phyloP scores from a whole-genome alignment of 1,140 invertebrate species.

The Centruroides vittatus region DNA sequence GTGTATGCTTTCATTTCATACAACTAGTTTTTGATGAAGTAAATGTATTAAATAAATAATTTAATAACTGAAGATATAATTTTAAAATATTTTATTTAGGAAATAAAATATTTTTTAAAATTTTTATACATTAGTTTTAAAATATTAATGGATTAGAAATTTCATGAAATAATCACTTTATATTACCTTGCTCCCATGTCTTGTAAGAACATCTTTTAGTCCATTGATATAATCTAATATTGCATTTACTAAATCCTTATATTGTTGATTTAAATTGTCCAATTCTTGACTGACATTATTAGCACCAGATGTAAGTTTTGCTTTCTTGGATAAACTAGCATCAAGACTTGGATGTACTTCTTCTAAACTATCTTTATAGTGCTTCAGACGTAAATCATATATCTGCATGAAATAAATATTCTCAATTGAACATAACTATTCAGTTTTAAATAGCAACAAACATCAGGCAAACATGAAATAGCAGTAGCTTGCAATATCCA shows the following conservation, averaged over 20 bases:
- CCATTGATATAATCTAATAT: conserved; percentile 49
- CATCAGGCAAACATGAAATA: too few species aligned
- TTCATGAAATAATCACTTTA: too few species aligned
- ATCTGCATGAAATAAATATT: conserved; percentile 44
- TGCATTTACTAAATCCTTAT: conserved; percentile 50
- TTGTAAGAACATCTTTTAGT: conserved; percentile 33
- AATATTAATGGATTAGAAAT: too few species aligned
- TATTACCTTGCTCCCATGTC: conserved; percentile 17
- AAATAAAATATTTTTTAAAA: too few species aligned
- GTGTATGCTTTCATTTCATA: too few species aligned
- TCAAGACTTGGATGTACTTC: conserved; percentile 70
- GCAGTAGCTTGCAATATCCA: too few species aligned
- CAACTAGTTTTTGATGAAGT: too few species aligned
- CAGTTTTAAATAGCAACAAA: too few species aligned
- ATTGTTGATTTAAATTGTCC: conserved; percentile 67
- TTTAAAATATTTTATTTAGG: too few species aligned
- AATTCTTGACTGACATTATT: conserved; percentile 69
- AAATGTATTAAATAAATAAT: too few species aligned
- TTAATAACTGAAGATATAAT: too few species aligned
- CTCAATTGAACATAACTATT: not conserved
- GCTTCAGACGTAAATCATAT: conserved; percentile 69
- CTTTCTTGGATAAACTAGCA: conserved; percentile 32
- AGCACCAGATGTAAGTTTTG: conserved; percentile 39
- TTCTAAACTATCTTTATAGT: conserved; percentile 74
- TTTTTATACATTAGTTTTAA: too few species aligned